Percentiles rank a stretch among this genome's conserved stretches.
Evolutionary conservation across 2,113 vertebrate genomes (phyloP).

Genomic region (Pontoporia blainvillei): DNA sequence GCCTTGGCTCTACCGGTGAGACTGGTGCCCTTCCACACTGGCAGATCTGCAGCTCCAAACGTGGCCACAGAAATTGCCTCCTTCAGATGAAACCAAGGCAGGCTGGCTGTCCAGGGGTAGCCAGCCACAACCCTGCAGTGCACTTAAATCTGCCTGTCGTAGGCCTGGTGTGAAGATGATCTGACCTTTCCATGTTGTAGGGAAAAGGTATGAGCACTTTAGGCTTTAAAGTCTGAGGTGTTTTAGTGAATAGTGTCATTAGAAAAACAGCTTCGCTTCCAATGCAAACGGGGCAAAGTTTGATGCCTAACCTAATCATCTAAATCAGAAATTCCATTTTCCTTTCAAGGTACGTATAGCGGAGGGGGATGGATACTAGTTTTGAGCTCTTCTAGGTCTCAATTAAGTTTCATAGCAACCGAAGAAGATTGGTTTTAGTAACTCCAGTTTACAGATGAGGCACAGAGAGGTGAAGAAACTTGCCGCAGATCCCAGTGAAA

Average conservation of each 20-base stretch:
- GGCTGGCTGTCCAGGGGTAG: background rate
- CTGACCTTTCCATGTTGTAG: background rate
- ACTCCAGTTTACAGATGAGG: background rate
- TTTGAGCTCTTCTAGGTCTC: background rate
- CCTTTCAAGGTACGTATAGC: background rate
- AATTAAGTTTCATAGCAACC: background rate
- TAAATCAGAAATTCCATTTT: background rate
- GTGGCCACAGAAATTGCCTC: background rate
- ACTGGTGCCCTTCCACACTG: background rate
- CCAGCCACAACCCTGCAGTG: background rate
- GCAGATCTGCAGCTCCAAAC: background rate
- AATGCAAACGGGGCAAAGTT: background rate
- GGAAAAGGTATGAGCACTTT: background rate
- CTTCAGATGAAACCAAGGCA: background rate
- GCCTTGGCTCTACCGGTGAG: background rate
- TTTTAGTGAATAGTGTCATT: background rate
- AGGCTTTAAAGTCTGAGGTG: background rate
- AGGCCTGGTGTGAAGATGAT: background rate
- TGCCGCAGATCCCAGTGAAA: background rate
- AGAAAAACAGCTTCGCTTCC: background rate
- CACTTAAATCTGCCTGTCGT: background rate
- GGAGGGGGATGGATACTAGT: background rate
- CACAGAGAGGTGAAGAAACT: background rate
- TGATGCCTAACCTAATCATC: background rate
- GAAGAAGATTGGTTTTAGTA: background rate